phyloP scores from a whole-genome alignment of 1,140 invertebrate species.

The Ylistrum balloti region DNA sequence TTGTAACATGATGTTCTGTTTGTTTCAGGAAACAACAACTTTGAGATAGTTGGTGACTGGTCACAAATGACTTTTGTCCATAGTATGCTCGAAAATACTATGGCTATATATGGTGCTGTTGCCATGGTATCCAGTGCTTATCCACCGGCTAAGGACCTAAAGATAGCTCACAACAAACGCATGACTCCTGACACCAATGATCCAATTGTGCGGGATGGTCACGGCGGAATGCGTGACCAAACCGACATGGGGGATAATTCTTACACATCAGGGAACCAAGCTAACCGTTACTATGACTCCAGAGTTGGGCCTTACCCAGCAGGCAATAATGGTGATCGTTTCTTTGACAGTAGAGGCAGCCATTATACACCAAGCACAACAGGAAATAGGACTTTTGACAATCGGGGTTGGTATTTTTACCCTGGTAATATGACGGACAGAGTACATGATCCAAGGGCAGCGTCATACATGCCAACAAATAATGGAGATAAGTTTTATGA shows the following conservation, averaged over 20 bases:
- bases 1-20: background rate
- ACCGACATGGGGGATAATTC: background rate
- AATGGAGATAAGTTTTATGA: slow-evolving; percentile 3
- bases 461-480: slow-evolving; percentile 3
- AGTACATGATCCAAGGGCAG: background rate
- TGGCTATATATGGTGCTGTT: slow-evolving; percentile 4
- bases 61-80: background rate
- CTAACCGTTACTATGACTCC: slow-evolving; percentile 31
- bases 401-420: background rate
- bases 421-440: background rate
- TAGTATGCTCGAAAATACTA: background rate
- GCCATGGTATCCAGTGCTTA: slow-evolving; percentile 32
- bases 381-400: background rate
- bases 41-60: slow-evolving; percentile 37
- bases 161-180: background rate
- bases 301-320: background rate
- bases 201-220: background rate
- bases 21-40: background rate
- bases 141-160: background rate
- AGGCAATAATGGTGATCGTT: background rate
- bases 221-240: background rate
- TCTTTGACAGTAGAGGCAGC: background rate
- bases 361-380: background rate
- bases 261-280: background rate
- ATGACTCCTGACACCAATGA: background rate